A percentile compares a stretch with the other conserved stretches of the same genome.
Evolutionary conservation across 64 coral and sea anemone species (phyloP).

Genomic region (Platygyra sinensis): DNA sequence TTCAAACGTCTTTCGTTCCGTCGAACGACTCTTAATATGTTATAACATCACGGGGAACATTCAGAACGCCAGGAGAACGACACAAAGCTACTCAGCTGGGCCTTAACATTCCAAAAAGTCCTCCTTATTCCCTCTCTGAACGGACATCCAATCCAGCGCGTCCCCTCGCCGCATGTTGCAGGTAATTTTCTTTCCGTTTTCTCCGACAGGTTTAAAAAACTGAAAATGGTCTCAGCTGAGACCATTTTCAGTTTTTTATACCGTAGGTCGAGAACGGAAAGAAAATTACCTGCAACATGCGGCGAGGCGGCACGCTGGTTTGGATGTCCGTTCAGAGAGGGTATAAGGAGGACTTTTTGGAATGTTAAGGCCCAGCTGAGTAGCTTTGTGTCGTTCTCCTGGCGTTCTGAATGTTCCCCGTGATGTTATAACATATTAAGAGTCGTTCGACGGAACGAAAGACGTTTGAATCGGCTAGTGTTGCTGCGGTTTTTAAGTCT

Average conservation of each 20-base stretch:
- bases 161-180: too few relatives aligned
- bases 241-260: too few relatives aligned
- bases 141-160: too few relatives aligned
- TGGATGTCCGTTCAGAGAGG: too few relatives aligned
- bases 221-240: too few relatives aligned
- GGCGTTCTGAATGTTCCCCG: too few relatives aligned
- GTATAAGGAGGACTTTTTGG: not conserved
- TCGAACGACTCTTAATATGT: slow-evolving; percentile 7
- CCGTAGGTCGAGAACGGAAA: too few relatives aligned
- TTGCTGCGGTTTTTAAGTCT: not conserved
- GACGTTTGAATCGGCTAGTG: not conserved
- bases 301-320: too few relatives aligned
- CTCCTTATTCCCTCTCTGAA: not conserved
- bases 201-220: too few relatives aligned
- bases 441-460: slow-evolving; percentile 2
- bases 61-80: too few relatives aligned
- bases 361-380: not conserved
- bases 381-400: not conserved
- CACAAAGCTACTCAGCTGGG: not conserved
- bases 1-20: not conserved
- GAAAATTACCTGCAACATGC: too few relatives aligned
- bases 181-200: too few relatives aligned
- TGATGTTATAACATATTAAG: not conserved
- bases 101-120: not conserved
- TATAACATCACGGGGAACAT: not conserved